Base-by-base conservation (phyloP, 2,797 vertebrate genomes). In the Poeciliopsis turneri region DNA sequence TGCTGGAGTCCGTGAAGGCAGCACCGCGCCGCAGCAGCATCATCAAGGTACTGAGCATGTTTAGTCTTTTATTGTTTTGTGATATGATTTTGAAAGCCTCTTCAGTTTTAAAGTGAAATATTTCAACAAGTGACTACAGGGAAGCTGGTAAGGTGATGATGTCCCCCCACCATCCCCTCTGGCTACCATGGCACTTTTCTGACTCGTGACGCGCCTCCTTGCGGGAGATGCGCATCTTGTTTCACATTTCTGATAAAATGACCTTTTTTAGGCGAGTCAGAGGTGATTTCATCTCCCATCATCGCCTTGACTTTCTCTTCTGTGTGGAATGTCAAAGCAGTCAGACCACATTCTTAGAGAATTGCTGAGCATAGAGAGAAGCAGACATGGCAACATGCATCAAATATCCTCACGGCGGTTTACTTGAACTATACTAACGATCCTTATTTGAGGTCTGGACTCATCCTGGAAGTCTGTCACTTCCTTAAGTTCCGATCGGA, bases 21-120 rank as follows among this genome's bases (percentile, higher is more conserved):
- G 94, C 95, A 23, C 95, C 96, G 0, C 92, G 96, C 46, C 90
- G 96, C 75, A 96, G 96, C 93, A 96, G 96, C 89, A 96, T 96
- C 88, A 96, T 96, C 18, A 96, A 96, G 95, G 95, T 96, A 94
- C 68, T 43, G 57, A 41, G 45, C 57, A 0, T 3, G 61, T 57
- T 79, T 18, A 20, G 33, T 36, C 6, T 4, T 15, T 28, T 7
- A 23, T 16, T 51, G 3, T 41, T 0, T 10, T 3, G 33, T 7
- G 8, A 16, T 41, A 13, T 2, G 25, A n/a, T n/a, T 25, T 46
- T 28, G 49, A 72, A 46, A 46, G 18, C 7, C 16, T 8, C 7
- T 28, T 33, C n/a, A 5, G 18, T 33, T 69, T n/a, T n/a, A 43
- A 41, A 41, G 18, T 18, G 16, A 18, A 47, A 72, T 49, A 30